Evolutionary conservation across 2,797 vertebrate genomes (phyloP), one percentile per base, ranked within the genome.

Genomic region (Fistularia tabacaria): DNA sequence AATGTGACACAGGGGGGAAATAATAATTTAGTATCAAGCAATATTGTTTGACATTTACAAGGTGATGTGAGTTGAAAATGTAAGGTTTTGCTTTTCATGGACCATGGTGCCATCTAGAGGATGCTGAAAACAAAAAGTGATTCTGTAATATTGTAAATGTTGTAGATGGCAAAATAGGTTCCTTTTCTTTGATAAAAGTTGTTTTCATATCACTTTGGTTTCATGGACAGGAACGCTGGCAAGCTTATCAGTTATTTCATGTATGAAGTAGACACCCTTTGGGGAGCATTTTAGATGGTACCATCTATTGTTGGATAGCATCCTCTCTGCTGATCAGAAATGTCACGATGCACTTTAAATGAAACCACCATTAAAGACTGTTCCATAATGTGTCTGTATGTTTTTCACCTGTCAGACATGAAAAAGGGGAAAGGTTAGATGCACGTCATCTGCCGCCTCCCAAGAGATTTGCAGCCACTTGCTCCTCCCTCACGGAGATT

Each of bases 71-170:
- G 64, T 65, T 63, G 64, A 14, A 66, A 78, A 73, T 64, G 59
- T 55, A 81, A 76, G 57, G 38, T 42, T 42, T 51, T 36, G 48
- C n/a, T 41, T 81, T 91, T 73, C 73, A 67, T 87, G 90, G 91
- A 87, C 82, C 81, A 88, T 76, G 87, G 80, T 73, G 74, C 87
- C 91, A 92, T 89, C 91, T 92, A 88, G 79, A 74, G 91, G 88
- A 73, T 1, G 1, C 10, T 57, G 36, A 10, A 8, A 54, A 36
- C 1, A 14, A 53, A 37, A 63, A 11, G 1, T 7, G 14, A 48
- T 12, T 14, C 14, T 47, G 25, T 39, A 14, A 38, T 44, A 10
- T 38, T 66, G 12, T n/a, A 44, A 4, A 3, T 36, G 15, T 14
- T 25, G 25, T 25, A 25, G 25, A 25, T 36, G 42, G 38, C n/a